phyloP scores from a whole-genome alignment of 2,888 invertebrate species.

The Spisula solida region DNA sequence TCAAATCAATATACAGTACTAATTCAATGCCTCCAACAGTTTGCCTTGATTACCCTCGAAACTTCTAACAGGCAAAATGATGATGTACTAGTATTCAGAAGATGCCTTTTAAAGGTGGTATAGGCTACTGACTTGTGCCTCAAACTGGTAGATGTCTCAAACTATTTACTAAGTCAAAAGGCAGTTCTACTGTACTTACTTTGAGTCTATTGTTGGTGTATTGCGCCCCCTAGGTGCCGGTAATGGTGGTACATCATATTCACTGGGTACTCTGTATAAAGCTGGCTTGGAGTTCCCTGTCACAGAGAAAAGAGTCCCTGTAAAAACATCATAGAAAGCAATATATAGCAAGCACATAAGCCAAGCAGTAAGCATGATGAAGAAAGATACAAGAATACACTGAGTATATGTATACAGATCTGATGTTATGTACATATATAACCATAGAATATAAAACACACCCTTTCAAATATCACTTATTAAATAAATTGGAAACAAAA shows the following conservation, averaged over 20 bases:
- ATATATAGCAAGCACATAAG: conserved; percentile 39
- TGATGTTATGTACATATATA: background rate
- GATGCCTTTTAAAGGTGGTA: no score
- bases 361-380: conserved; percentile 60
- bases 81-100: no score
- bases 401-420: background rate
- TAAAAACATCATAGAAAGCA: conserved; percentile 64
- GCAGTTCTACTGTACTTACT: conserved; percentile 39
- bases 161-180: no score
- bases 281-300: conserved; percentile 80
- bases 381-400: background rate
- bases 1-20: no score
- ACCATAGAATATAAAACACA: no score
- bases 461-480: no score
- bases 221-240: conserved; percentile 78
- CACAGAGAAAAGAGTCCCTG: conserved; percentile 83
- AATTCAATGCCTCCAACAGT: no score
- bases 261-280: conserved; percentile 83
- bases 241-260: conserved; percentile 86
- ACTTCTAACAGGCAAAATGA: no score
- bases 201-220: conserved; percentile 64
- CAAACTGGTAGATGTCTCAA: no score
- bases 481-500: no score
- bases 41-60: no score
- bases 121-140: no score